Evolutionary conservation across 2,888 invertebrate genomes (phyloP).

Genomic region (Leptarthrus brevirostris): DNA sequence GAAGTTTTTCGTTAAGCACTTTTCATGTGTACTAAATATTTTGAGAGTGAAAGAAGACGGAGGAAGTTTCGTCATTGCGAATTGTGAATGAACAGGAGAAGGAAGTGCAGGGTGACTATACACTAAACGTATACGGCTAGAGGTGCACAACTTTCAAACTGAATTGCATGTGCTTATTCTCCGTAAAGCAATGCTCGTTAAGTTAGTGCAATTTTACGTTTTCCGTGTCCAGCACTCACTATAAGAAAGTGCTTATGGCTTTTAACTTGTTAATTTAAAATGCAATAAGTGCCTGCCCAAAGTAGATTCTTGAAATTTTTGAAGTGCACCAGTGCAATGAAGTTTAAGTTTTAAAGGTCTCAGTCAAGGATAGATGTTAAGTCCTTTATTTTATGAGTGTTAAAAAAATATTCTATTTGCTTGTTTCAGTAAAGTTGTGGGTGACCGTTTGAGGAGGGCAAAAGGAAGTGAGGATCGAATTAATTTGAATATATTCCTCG

Average conservation of each 20-base stretch:
- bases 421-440: slow-evolving; percentile 67
- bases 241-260: slow-evolving; percentile 25
- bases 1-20: too few relatives aligned
- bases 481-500: slow-evolving; percentile 73
- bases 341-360: slow-evolving; percentile 42
- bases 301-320: slow-evolving; percentile 20
- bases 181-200: background rate
- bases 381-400: background rate
- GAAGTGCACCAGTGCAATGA: slow-evolving; percentile 15
- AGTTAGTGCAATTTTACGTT: slow-evolving; percentile 19
- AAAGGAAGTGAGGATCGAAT: slow-evolving; percentile 69
- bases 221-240: slow-evolving; percentile 17
- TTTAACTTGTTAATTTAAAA: slow-evolving; percentile 3
- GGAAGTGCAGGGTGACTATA: slow-evolving; percentile 12
- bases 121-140: slow-evolving; percentile 2
- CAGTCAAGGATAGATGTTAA: slow-evolving; percentile 35
- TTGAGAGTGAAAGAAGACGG: background rate
- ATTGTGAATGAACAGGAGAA: slow-evolving; percentile 36
- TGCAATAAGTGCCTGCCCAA: slow-evolving; percentile 10
- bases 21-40: too few relatives aligned
- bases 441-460: slow-evolving; percentile 68
- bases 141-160: background rate
- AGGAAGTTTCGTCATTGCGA: slow-evolving; percentile 25
- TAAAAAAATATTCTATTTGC: background rate
- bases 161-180: slow-evolving; percentile 30